These are phyloP conservation scores for Drosophila sechellia DNA, from an alignment of 1,140 invertebrate genomes.

Conservation along the genomic window DNA sequence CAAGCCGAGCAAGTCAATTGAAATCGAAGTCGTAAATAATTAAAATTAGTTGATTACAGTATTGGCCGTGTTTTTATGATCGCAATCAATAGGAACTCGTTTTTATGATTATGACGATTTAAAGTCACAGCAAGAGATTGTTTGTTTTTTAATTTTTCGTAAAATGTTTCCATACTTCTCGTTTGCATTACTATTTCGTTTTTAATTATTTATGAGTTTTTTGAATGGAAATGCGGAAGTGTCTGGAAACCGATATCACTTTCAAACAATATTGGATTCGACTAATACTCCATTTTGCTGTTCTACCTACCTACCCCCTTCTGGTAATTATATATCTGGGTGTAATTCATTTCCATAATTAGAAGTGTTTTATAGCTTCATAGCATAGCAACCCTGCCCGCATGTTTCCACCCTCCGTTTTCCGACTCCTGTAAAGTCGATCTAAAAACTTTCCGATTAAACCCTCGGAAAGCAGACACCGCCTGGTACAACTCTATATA, in stretches of 20 bases:
- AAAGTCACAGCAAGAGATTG: not conserved
- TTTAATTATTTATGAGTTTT: too few relatives aligned
- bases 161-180: not conserved
- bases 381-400: slow-evolving; percentile 12
- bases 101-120: not conserved
- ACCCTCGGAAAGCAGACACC: slow-evolving; percentile 9
- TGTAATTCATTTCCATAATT: slow-evolving; percentile 22
- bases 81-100: not conserved
- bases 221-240: too few relatives aligned
- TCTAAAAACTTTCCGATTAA: slow-evolving; percentile 9
- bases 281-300: not conserved
- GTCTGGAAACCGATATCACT: too few relatives aligned
- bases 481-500: slow-evolving; percentile 23
- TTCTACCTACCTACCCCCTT: not conserved
- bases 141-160: not conserved
- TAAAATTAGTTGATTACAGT: not conserved
- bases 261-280: not conserved
- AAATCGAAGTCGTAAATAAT: slow-evolving; percentile 4
- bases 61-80: not conserved
- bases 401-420: slow-evolving; percentile 32
- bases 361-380: not conserved
- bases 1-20: slow-evolving; percentile 14
- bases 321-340: not conserved
- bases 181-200: too few relatives aligned
- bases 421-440: slow-evolving; percentile 11